Base-by-base conservation (phyloP, 2,888 invertebrate species). In the Ichneumon xanthorius region DNA sequence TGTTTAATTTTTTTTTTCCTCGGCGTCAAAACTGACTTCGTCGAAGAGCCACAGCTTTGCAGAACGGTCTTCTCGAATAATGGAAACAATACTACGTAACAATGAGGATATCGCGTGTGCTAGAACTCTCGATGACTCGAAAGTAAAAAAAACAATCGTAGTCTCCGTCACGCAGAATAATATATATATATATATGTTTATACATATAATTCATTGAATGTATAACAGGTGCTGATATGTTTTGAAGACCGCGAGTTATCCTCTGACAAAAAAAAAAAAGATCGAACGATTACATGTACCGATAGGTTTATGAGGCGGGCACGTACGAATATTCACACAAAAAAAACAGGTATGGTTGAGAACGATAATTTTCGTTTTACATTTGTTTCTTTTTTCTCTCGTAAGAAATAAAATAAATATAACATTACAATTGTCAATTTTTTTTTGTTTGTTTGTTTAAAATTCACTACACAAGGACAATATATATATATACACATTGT, bases 381-480 rank as follows among this genome's bases (percentile, higher is more conserved):
- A 63, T 73, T 72, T 73, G 33, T 45, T 48, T 37, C 70, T 82
- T 53, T 63, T 58, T 67, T 63, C 58, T 73, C 70, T 71, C 77
- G 82, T 55, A 84, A 77, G 84, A 90, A 91, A 91, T 88, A 90
- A 90, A 89, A 90, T 88, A 90, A 92, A 91, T 87, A 84, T 89
- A 85, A 88, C 85, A 87, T 86, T 82, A 86, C 89, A 86, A 88
- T 87, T 81, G 85, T 88, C 86, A 88, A 88, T 88, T 88, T 88
- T 89, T 63, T 63, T 26, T 63, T 63, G 14, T 55, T 55, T 55
- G 53, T 55, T 33, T 30, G 65, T 89, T 89, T 89, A 89, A 90
- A 90, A 89, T 90, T 90, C 90, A 88, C 91, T 92, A 92, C 89
- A 84, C 90, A 89, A 91, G 89, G 88, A 90, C 89, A 89, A 90